Percentiles rank a stretch among this genome's conserved stretches.
Conservation (phyloP, 1,140 invertebrate genomes). For the Drosophila melanica region DNA sequence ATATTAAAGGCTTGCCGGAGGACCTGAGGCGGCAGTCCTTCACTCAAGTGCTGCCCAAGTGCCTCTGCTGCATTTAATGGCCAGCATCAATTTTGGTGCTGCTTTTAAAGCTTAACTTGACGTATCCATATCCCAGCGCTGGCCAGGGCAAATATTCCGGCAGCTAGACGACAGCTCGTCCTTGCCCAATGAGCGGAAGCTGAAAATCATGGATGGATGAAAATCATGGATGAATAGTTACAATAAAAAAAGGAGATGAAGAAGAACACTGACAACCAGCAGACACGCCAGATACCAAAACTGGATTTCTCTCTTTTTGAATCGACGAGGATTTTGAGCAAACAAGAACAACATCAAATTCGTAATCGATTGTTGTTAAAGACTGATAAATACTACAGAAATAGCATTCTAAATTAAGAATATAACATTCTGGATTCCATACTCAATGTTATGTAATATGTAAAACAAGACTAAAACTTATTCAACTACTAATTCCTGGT, state of each 20-base stretch:
- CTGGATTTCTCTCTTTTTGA: constrained; percentile 6
- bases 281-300: constrained; percentile 44
- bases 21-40: constrained; percentile 30
- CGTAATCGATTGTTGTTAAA: too few species aligned
- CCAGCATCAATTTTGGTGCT: constrained; percentile 57
- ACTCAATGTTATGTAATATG: too few species aligned
- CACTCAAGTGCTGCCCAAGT: constrained; percentile 22
- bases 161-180: constrained; percentile 38
- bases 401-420: too few species aligned
- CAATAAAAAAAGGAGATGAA: not conserved
- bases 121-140: constrained; percentile 31
- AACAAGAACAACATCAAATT: not conserved
- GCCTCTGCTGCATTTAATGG: constrained; percentile 66
- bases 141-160: constrained; percentile 12
- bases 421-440: too few species aligned
- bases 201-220: constrained; percentile 46
- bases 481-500: too few species aligned
- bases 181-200: constrained; percentile 55
- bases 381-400: too few species aligned
- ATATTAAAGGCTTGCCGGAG: not conserved
- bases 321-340: constrained; percentile 15
- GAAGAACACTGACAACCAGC: constrained; percentile 24
- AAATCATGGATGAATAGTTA: constrained; percentile 43
- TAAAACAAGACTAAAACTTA: too few species aligned
- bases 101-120: constrained; percentile 54